Evolutionary conservation across 2,113 vertebrate species (phyloP).

Genomic region (Bagarius yarrelli): DNA sequence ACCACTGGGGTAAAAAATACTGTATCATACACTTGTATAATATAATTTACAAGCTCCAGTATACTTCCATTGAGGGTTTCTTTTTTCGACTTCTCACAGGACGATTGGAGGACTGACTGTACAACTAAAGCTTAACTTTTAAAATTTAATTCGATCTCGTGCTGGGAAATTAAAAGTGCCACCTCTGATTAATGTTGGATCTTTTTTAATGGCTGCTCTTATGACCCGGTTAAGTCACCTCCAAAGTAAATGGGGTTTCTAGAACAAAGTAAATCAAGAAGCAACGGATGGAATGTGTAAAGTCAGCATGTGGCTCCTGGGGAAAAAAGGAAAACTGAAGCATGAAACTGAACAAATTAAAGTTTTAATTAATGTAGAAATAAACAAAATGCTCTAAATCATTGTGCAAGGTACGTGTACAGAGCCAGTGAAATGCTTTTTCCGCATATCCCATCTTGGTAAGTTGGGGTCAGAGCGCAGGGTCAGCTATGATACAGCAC

Average conservation of each 20-base stretch:
- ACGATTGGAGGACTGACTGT: conserved; percentile 12
- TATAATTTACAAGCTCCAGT: conserved; percentile 3
- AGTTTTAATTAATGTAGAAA: too few relatives aligned
- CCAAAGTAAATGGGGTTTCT: conserved; percentile 34
- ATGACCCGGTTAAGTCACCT: conserved; percentile 38
- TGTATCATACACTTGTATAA: neutral
- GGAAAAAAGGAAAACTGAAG: neutral
- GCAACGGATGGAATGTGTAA: neutral
- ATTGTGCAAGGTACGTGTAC: too few relatives aligned
- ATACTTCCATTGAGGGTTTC: neutral
- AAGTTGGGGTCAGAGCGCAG: too few relatives aligned
- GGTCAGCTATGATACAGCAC: too few relatives aligned
- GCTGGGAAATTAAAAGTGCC: conserved; percentile 45
- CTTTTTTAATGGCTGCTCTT: conserved; percentile 35
- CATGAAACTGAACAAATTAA: too few relatives aligned
- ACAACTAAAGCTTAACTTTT: conserved; percentile 46
- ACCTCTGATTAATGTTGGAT: conserved; percentile 39
- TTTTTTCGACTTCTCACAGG: neutral
- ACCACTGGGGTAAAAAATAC: too few relatives aligned
- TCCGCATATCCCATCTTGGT: too few relatives aligned
- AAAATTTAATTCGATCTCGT: conserved; percentile 25
- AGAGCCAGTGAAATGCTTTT: too few relatives aligned
- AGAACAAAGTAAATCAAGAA: conserved; percentile 18
- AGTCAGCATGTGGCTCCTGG: neutral
- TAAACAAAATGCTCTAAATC: too few relatives aligned